A percentile compares a stretch with the other conserved stretches of the same genome.
Conservation (phyloP, 2,888 invertebrate genomes). For the Aporophyla lueneburgensis region DNA sequence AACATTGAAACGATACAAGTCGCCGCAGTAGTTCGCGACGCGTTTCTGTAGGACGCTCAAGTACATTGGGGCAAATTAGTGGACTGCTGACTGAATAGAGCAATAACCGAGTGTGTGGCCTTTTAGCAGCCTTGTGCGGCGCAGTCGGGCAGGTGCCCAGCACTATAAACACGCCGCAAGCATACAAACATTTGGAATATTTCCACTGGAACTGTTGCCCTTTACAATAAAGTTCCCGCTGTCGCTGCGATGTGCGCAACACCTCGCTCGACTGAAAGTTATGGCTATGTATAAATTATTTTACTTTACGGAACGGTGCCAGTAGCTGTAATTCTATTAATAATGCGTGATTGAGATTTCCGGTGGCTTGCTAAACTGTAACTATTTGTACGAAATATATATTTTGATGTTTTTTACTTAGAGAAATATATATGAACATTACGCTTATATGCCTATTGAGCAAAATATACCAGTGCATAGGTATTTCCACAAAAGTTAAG, state of each 20-base stretch:
- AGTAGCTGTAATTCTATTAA: constrained; percentile 30
- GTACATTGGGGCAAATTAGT: constrained; percentile 5
- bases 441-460: not conserved
- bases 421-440: constrained; percentile 3
- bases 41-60: not conserved
- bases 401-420: constrained; percentile 18
- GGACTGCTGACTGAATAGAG: constrained; percentile 25
- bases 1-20: not conserved
- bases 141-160: constrained; percentile 5
- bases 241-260: not conserved
- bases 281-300: constrained; percentile 15
- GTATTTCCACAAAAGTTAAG: constrained; percentile 9
- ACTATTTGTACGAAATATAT: constrained; percentile 12
- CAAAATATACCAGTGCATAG: not conserved
- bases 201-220: not conserved
- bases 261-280: constrained; percentile 4
- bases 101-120: constrained; percentile 31
- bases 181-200: not conserved
- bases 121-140: constrained; percentile 2
- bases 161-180: not conserved
- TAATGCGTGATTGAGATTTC: constrained; percentile 4
- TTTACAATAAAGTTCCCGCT: not conserved
- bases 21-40: not conserved
- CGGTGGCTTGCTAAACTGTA: not conserved
- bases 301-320: constrained; percentile 24